Percentiles rank a stretch among this genome's conserved stretches.
These are phyloP conservation scores for Drosophila bifasciata DNA, from an alignment of 1,140 invertebrate species.

Conservation along the genomic window DNA sequence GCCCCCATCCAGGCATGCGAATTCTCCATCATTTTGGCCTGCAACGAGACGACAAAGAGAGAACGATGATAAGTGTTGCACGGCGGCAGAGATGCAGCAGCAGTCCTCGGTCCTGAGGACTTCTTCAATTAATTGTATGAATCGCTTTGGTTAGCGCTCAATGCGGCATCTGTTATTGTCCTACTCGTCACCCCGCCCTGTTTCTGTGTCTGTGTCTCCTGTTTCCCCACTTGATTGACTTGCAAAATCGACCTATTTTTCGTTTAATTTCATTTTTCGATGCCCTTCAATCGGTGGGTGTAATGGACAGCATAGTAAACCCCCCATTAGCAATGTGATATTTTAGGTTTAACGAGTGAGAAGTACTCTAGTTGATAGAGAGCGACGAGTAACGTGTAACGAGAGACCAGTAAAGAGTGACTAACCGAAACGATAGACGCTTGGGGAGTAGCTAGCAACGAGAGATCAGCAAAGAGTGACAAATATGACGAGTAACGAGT, in stretches of 20 bases:
- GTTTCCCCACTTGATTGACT: slow-evolving; percentile 53
- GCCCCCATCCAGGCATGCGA: slow-evolving; percentile 95
- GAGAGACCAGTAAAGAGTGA: too few species aligned
- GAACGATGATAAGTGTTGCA: slow-evolving; percentile 10
- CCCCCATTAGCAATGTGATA: too few species aligned
- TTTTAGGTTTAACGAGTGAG: too few species aligned
- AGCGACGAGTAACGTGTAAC: too few species aligned
- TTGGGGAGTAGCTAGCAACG: too few species aligned
- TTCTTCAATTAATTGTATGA: slow-evolving; percentile 65
- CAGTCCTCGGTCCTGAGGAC: slow-evolving; percentile 16
- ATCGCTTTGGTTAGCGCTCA: slow-evolving; percentile 68
- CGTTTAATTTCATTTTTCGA: slow-evolving; percentile 44
- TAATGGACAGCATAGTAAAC: background rate
- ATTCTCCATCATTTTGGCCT: slow-evolving; percentile 95
- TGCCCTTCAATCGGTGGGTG: background rate
- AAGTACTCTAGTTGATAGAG: too few species aligned
- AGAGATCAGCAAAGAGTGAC: too few species aligned
- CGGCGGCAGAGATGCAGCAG: background rate
- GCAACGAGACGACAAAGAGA: slow-evolving; percentile 72
- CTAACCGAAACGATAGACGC: too few species aligned
- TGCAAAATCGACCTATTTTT: slow-evolving; percentile 69
- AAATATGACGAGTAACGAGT: too few species aligned
- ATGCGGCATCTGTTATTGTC: slow-evolving; percentile 47
- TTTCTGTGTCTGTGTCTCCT: background rate
- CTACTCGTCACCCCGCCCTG: too few species aligned